Conservation (phyloP, 2,113 vertebrate species). For the western clawed frog (Xenopus tropicalis) region DNA sequence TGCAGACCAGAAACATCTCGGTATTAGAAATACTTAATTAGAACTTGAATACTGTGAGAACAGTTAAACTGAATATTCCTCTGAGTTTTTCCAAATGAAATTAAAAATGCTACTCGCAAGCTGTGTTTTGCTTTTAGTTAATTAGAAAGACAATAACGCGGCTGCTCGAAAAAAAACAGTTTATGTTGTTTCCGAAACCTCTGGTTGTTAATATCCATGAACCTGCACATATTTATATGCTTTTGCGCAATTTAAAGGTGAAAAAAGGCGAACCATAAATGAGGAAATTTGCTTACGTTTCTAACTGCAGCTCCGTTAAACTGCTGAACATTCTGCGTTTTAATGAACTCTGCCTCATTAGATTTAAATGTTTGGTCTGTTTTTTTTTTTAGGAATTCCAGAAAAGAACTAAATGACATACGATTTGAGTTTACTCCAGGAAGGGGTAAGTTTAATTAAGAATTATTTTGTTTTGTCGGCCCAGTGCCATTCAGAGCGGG, state of each 20-base stretch:
- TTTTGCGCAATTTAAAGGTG: conserved; percentile 32
- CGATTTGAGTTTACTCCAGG: conserved; percentile 96
- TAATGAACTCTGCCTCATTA: conserved; percentile 42
- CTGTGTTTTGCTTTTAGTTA: conserved; percentile 33
- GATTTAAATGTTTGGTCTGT: conserved; percentile 57
- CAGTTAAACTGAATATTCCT: conserved; percentile 1
- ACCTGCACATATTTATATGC: conserved; percentile 42
- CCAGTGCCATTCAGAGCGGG: too few species aligned
- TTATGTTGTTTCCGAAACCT: conserved; percentile 40
- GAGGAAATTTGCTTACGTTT: conserved; percentile 45
- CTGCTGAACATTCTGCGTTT: conserved; percentile 39
- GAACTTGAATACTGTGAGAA: conserved; percentile 13
- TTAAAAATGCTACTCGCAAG: conserved; percentile 36
- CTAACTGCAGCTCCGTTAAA: conserved; percentile 49
- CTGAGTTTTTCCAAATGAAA: conserved; percentile 16
- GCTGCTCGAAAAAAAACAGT: conserved; percentile 11
- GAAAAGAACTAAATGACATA: conserved; percentile 96
- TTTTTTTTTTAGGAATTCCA: conserved; percentile 85
- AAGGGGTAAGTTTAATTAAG: conserved; percentile 74
- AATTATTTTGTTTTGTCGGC: too few species aligned
- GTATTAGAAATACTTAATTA: conserved; percentile 32
- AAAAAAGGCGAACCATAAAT: conserved; percentile 34
- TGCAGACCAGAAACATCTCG: not conserved
- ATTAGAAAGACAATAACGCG: conserved; percentile 37
- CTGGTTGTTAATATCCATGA: conserved; percentile 39